Conservation (phyloP, 1,140 invertebrate genomes). For the Leptonema lineaticorne region DNA sequence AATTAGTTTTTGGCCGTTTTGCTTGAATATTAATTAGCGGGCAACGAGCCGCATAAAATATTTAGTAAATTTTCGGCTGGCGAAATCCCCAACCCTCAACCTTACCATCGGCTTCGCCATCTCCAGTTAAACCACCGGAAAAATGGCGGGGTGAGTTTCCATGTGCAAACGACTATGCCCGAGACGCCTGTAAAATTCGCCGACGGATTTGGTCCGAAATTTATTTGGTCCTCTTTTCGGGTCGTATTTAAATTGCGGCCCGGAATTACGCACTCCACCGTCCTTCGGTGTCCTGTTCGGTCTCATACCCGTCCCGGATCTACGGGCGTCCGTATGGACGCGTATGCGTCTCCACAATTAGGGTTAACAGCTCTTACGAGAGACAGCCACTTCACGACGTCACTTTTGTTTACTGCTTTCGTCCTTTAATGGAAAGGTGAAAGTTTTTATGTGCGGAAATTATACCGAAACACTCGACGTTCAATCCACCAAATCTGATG, state of each 20-base stretch:
- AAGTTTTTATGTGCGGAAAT: neutral
- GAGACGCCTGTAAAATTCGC: conserved; percentile 6
- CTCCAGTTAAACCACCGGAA: too few relatives aligned
- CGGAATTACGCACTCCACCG: neutral
- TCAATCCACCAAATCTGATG: neutral
- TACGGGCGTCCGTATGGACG: neutral
- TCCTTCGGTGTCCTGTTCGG: too few relatives aligned
- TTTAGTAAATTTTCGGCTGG: conserved; percentile 8
- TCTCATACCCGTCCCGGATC: neutral
- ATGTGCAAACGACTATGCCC: neutral
- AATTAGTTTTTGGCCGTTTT: neutral
- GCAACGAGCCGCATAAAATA: neutral
- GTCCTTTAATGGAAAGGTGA: neutral
- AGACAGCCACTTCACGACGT: conserved; percentile 10
- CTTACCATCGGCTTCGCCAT: too few relatives aligned
- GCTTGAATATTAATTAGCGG: conserved; percentile 12
- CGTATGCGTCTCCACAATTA: conserved; percentile 24
- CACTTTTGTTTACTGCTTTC: conserved; percentile 7
- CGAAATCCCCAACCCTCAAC: neutral
- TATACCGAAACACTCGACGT: neutral
- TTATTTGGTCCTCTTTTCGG: conserved; percentile 21
- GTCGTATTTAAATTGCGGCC: conserved; percentile 23
- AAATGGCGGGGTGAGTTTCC: neutral
- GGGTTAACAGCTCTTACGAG: conserved; percentile 26
- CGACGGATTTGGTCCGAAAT: neutral